These are phyloP conservation scores for Steromphala cineraria DNA, from an alignment of 2,888 invertebrate species.

Conservation along the genomic window DNA sequence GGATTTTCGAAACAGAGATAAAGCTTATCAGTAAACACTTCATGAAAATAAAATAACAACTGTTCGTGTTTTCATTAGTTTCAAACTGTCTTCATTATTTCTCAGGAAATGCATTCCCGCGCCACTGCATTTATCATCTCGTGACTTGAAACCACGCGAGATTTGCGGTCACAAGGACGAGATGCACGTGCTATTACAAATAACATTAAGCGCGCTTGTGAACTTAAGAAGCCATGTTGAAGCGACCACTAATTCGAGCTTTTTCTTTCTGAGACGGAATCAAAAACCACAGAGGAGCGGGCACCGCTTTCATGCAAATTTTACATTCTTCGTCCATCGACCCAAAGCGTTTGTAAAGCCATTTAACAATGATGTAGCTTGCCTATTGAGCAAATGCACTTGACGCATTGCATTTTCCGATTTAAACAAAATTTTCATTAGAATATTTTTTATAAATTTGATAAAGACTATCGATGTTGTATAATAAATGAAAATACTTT, in stretches of 20 bases:
- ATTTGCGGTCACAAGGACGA: conserved; percentile 1
- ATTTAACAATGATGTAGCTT: background rate
- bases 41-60: too few relatives aligned
- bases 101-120: background rate
- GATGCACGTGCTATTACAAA: background rate
- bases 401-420: too few relatives aligned
- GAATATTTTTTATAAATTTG: too few relatives aligned
- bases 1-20: too few relatives aligned
- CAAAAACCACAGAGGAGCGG: background rate
- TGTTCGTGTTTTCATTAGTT: too few relatives aligned
- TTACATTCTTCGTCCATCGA: background rate
- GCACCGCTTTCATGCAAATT: conserved; percentile 2
- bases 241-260: background rate
- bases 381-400: background rate
- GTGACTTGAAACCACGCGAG: background rate
- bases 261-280: background rate
- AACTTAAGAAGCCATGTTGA: background rate
- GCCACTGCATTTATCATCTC: background rate
- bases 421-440: too few relatives aligned
- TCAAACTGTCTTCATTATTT: too few relatives aligned
- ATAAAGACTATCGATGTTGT: too few relatives aligned
- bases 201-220: background rate
- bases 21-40: too few relatives aligned
- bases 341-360: background rate
- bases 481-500: too few relatives aligned